Evolutionary conservation across 1,140 invertebrate species (phyloP).

Genomic region (Fopius arisanus): DNA sequence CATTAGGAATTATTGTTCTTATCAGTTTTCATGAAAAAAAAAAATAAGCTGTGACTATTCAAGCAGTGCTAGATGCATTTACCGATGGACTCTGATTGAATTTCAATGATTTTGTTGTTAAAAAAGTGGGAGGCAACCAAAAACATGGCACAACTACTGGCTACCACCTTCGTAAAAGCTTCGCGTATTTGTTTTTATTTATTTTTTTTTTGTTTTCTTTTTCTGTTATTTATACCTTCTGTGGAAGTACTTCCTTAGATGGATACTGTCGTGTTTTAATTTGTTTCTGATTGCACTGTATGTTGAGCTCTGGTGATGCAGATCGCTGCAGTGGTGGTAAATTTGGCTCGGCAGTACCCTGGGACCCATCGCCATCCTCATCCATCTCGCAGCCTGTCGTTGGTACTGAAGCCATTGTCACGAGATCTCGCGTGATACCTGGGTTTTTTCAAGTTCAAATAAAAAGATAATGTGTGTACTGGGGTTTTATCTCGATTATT

Average conservation of each 20-base stretch:
- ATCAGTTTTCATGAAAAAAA: not conserved
- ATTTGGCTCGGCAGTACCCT: slow-evolving; percentile 56
- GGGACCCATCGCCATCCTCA: slow-evolving; percentile 59
- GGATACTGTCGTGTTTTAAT: slow-evolving; percentile 59
- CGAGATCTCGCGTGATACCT: slow-evolving; percentile 65
- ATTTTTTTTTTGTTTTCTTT: slow-evolving; percentile 19
- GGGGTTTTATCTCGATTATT: not conserved
- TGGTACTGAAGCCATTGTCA: slow-evolving; percentile 60
- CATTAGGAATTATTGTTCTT: not conserved
- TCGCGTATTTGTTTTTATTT: not conserved
- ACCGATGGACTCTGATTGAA: slow-evolving; percentile 26
- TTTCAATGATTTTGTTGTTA: slow-evolving; percentile 18
- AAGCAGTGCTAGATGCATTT: slow-evolving; percentile 61
- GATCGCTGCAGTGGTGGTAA: slow-evolving; percentile 54
- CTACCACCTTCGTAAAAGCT: slow-evolving; percentile 12
- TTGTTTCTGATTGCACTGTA: slow-evolving; percentile 58
- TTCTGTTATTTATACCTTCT: slow-evolving; percentile 54
- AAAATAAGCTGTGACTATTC: slow-evolving; percentile 42
- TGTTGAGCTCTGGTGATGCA: slow-evolving; percentile 57
- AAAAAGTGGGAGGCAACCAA: not conserved
- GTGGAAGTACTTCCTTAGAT: slow-evolving; percentile 58
- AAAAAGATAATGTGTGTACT: slow-evolving; percentile 30
- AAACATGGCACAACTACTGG: slow-evolving; percentile 16
- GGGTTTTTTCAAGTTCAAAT: slow-evolving; percentile 54
- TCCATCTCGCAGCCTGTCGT: slow-evolving; percentile 59